Evolutionary conservation across 2,888 invertebrate species (phyloP).

Genomic region (Plebejus melissa): DNA sequence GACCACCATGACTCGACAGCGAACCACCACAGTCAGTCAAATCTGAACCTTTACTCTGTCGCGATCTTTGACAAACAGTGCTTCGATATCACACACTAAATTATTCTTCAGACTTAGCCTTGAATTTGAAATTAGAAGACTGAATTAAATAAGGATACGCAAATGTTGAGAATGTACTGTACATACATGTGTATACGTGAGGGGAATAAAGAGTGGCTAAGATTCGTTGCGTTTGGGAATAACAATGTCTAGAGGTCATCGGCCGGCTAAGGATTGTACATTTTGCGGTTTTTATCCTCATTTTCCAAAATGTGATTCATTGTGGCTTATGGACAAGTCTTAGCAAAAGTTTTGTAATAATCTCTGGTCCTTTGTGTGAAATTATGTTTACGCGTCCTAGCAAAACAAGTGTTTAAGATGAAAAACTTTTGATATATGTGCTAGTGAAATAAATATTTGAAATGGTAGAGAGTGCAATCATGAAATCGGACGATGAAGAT

Average conservation of each 20-base stretch:
- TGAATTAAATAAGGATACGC: conserved; percentile 45
- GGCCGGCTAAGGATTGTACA: conserved; percentile 45
- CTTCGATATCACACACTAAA: neutral
- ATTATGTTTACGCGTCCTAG: neutral
- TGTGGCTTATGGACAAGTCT: neutral
- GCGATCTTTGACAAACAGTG: conserved; percentile 31
- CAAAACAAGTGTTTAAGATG: neutral
- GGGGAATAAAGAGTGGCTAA: conserved; percentile 60
- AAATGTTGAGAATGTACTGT: conserved; percentile 50
- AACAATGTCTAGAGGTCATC: conserved; percentile 69
- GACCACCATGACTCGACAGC: conserved; percentile 32
- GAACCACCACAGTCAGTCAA: conserved; percentile 38
- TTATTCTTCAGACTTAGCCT: neutral
- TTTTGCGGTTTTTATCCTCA: neutral
- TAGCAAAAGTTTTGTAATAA: neutral
- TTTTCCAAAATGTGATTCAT: neutral
- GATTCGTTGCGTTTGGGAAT: conserved; percentile 68
- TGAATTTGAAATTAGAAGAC: conserved; percentile 1
- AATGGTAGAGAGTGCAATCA: conserved; percentile 62
- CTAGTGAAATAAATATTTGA: conserved; percentile 35
- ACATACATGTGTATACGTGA: no score
- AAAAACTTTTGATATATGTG: neutral
- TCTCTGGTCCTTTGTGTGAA: neutral
- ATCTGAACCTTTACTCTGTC: conserved; percentile 36
- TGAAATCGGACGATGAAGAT: conserved; percentile 61